Evolutionary conservation across 2,888 invertebrate genomes (phyloP), one percentile per base, ranked within the genome.

Genomic region (Pocota personata): DNA sequence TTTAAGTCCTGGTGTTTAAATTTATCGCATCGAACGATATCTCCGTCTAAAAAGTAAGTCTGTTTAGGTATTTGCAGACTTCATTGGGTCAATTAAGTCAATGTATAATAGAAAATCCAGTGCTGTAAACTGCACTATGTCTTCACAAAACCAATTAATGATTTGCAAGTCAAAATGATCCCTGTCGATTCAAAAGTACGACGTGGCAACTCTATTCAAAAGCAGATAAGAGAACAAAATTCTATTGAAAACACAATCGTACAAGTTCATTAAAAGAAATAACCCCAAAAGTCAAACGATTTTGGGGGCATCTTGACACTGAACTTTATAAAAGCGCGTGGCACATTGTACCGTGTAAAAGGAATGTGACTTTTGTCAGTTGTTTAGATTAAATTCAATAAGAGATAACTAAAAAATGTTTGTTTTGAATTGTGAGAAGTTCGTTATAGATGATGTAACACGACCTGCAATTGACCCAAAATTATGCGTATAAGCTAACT

Each of bases 301-400:
- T 60, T 77, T 24, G 50, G 43, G 69, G 48, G 16, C 69, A 77
- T 69, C 37, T 24, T 43, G 69, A 35, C 69, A 69, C 14, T 60
- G 69, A 77, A 69, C 43, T 69, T 52, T 43, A 24, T 2, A 16
- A 35, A 52, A 69, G 40, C 77, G 69, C 35, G 77, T 77, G 76
- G 57, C 76, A 27, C 27, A 32, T 10, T 24, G 21, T 19, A 30
- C 27, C 16, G 14, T 64, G 60, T 73, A 64, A 57, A 19, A 12
- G 10, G 37, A 35, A 14, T 19, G 21, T 0, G 37, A 60, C 60
- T 60, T 50, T 50, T 52, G 67, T 7, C 30, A 50, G 58, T 67
- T 77, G 57, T 50, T 67, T 52, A 19, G 24, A 48, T 60, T 60
- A 1, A 6, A 30, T 19, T 19, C 6, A 55, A 55, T 27, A 30